Evolutionary conservation across 2,797 vertebrate genomes (phyloP).

Genomic region (Mormyrus proboscirostris): DNA sequence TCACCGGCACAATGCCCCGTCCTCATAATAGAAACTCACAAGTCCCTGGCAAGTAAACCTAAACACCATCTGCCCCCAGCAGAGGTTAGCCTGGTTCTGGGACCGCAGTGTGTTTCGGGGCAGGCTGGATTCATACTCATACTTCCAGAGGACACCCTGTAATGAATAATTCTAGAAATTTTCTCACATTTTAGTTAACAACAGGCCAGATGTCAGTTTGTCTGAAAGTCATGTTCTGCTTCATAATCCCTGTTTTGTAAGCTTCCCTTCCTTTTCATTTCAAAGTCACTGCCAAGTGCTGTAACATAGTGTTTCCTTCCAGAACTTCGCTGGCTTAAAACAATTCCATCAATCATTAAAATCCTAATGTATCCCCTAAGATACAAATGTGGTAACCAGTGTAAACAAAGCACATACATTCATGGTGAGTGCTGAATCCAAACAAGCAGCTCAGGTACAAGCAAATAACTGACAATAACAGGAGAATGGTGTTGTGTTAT

Average conservation of each 20-base stretch:
- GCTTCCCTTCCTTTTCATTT: not conserved
- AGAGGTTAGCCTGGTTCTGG: not conserved
- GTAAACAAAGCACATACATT: constrained; percentile 14
- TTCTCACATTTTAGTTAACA: constrained; percentile 32
- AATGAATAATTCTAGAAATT: constrained; percentile 18
- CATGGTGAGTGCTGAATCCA: not conserved
- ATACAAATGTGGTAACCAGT: constrained; percentile 32
- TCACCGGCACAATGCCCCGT: not conserved
- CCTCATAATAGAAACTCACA: not conserved
- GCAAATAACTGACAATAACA: not conserved
- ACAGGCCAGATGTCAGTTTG: constrained; percentile 35
- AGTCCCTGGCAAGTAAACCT: not conserved
- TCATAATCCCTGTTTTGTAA: constrained; percentile 45
- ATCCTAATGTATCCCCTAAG: constrained; percentile 45
- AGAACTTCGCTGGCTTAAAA: constrained; percentile 61
- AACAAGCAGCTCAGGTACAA: not conserved
- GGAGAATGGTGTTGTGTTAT: not conserved
- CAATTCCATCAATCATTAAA: constrained; percentile 66
- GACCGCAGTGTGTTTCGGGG: not conserved
- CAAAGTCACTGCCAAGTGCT: constrained; percentile 46
- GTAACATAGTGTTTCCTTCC: constrained; percentile 11
- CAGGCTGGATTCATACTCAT: constrained; percentile 24
- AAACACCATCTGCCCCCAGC: not conserved
- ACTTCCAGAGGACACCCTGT: constrained; percentile 33
- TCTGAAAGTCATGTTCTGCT: constrained; percentile 40